Evolutionary conservation across 1,140 invertebrate species (phyloP), one percentile per base, ranked within the genome.

Genomic region (Dreissena rostriformis): DNA sequence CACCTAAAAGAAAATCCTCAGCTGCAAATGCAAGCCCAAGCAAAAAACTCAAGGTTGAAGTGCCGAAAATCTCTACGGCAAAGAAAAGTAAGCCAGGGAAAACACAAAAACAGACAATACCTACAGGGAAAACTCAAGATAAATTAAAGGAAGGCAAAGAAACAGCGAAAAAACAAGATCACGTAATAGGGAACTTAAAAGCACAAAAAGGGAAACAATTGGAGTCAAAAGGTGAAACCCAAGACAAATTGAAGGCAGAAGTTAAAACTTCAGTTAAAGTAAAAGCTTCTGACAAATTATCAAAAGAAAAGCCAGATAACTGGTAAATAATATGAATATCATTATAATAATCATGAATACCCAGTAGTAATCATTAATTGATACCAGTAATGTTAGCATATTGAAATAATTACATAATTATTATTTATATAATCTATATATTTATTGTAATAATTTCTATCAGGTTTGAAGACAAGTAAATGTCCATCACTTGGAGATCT

Each of bases 401-500:
- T 19, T 28, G 55, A 7, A 26, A 0, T 17, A 74, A n/a, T n/a
- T n/a, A 74, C 39, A 39, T 39, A 5, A 39, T 39, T 39, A n/a
- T 39, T 39, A 8, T 39, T 5, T 39, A 39, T 39, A 39, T 39
- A 39, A 39, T 39, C 39, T 39, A 39, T 5, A 39, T 39, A 39
- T 39, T 39, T 5, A 39, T 39, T 5, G 4, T 39, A 39, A 39
- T 8, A 39, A 5, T 39, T 39, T 39, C 39, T 39, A 57, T 1
- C 19, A 17, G 19, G 19, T 55, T 52, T 29, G 15, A 57, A 26
- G 7, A 39, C 51, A 24, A 28, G 14, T 4, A 22, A 14, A 14
- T 28, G 61, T 28, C n/a, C 65, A 0, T 15, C 22, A 12, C 65
- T 76, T 39, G 65, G 65, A 76, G 73, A 65, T 26, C 57, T 63